Conservation (phyloP, 37 sponge, comb jelly and placozoan species). For the Beroe forskalii region DNA sequence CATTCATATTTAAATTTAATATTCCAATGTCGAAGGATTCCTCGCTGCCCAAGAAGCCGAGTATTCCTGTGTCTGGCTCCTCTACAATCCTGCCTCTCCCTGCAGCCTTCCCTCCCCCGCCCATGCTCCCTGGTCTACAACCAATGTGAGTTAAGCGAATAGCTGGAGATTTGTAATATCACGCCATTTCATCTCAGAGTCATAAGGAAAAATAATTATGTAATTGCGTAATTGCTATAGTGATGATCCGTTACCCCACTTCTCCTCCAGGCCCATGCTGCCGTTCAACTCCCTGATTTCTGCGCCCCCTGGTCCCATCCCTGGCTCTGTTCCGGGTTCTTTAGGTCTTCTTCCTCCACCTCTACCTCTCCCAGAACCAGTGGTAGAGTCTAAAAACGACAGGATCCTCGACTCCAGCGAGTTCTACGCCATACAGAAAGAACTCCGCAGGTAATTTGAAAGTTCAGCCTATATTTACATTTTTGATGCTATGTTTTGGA, state of each 20-base stretch:
- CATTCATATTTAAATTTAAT: too few species aligned
- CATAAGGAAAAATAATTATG: too few species aligned
- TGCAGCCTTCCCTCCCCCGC: not conserved
- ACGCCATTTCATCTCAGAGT: too few species aligned
- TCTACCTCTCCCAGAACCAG: slow-evolving; percentile 43
- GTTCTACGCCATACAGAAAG: slow-evolving; percentile 55
- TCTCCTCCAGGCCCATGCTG: not conserved
- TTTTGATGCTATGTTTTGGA: too few species aligned
- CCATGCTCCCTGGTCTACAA: not conserved
- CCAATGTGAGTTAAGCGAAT: not conserved
- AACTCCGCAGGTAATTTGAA: slow-evolving; percentile 42
- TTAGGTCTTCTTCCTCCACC: slow-evolving; percentile 49
- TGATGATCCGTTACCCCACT: too few species aligned
- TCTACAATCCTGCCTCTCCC: not conserved
- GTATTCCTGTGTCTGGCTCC: too few species aligned
- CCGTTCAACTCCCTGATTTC: not conserved
- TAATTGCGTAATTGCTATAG: too few species aligned
- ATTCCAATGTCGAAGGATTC: too few species aligned
- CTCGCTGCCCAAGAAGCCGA: too few species aligned
- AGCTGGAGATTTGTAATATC: too few species aligned
- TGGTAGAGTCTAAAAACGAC: not conserved
- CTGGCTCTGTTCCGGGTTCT: too few species aligned
- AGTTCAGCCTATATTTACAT: too few species aligned
- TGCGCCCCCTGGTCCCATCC: not conserved
- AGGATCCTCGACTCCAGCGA: slow-evolving; percentile 50